Evolutionary conservation across 2,113 vertebrate genomes (phyloP), one percentile per base, ranked within the genome.

Genomic region (Sapajus apella): DNA sequence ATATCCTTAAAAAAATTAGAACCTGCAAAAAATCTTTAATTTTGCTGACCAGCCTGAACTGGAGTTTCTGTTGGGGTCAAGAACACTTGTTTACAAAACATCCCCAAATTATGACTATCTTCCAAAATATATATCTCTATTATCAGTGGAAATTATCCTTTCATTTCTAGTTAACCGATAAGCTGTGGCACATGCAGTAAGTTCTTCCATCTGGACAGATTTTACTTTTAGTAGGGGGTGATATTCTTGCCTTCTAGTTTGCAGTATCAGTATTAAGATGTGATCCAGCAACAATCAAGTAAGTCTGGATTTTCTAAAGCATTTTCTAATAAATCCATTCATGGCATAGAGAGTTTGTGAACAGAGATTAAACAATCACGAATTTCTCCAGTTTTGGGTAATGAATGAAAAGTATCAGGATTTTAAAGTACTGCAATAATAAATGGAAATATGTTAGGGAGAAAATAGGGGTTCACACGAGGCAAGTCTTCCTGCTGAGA

Each of bases 231-330:
- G 66, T 58, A 76, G 56, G 16, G n/a, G 50, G 18, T 58, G 17
- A 76, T 75, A 70, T 85, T 61, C 66, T 80, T 6, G 84, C 12
- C 9, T 86, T 86, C 43, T 82, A 82, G 40, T 64, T 66, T 90
- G 30, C 32, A 50, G 8, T 30, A 27, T 88, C 17, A 58, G 8
- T 92, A 16, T 94, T 86, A 86, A 94, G 75, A 75, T 86, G 68
- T 76, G 66, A 58, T 47, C 30, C 30, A 81, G 43, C 37, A 76
- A 72, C 64, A 95, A 87, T 61, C 6, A 87, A 83, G 30, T 52
- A 64, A 95, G 25, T 73, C 64, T 94, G 55, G 21, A 58, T 81
- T 94, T 96, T 80, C 37, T 80, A 88, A 97, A 95, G 14, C 6
- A 2, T 58, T 88, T 81, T 82, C 35, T 68, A 75, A 32, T 75